A percentile compares a stretch with the other conserved stretches of the same genome.
Evolutionary conservation across 2,888 invertebrate genomes (phyloP).

Genomic region (Herminia tarsipennalis): DNA sequence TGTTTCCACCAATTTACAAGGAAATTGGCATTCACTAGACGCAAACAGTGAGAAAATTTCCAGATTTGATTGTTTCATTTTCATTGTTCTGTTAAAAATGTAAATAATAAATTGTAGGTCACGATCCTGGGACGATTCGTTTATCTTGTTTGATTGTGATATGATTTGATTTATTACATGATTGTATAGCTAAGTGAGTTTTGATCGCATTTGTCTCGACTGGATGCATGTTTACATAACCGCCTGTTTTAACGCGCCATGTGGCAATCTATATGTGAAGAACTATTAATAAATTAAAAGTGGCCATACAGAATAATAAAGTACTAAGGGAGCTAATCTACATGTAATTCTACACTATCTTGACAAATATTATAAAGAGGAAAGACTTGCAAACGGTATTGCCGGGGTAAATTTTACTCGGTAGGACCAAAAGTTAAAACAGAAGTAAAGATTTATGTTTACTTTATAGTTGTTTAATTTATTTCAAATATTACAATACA

Average conservation of each 20-base stretch:
- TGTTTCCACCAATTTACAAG: conserved; percentile 38
- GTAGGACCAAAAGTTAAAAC: too few relatives aligned
- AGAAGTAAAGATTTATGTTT: too few relatives aligned
- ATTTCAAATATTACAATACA: too few relatives aligned
- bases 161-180: conserved; percentile 33
- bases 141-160: conserved; percentile 33
- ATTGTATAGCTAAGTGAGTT: conserved; percentile 14
- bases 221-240: conserved; percentile 4
- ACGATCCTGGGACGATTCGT: conserved; percentile 7
- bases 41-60: conserved; percentile 37
- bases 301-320: neutral
- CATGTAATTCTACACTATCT: too few relatives aligned
- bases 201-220: conserved; percentile 13
- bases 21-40: conserved; percentile 36
- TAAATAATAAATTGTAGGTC: conserved; percentile 29
- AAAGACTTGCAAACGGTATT: too few relatives aligned
- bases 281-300: neutral
- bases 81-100: conserved; percentile 17
- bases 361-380: too few relatives aligned
- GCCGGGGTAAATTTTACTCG: too few relatives aligned
- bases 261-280: neutral
- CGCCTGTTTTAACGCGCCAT: conserved; percentile 1
- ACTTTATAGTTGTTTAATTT: too few relatives aligned
- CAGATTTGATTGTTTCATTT: conserved; percentile 26
- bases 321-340: too few relatives aligned